phyloP scores from a whole-genome alignment of 2,888 invertebrate genomes.

The Caenorhabditis auriculariae region DNA sequence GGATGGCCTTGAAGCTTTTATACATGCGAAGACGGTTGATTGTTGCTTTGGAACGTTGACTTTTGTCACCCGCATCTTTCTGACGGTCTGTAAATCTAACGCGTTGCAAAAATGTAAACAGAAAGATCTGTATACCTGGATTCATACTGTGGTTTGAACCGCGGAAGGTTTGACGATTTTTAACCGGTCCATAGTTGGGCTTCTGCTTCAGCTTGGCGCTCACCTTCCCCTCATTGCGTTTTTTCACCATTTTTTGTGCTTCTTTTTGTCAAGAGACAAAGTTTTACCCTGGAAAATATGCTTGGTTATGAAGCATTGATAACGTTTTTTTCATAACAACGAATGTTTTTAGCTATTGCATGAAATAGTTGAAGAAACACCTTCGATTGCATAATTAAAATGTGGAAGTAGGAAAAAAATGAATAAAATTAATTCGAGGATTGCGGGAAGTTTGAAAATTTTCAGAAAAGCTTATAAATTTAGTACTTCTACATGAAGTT shows the following conservation, averaged over 20 bases:
- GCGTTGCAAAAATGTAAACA: neutral
- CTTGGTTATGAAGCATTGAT: no score
- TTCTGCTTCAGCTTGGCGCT: constrained; percentile 44
- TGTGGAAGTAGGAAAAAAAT: no score
- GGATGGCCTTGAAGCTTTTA: constrained; percentile 90
- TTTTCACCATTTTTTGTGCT: constrained; percentile 33
- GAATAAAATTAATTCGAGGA: no score
- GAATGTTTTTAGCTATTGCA: no score
- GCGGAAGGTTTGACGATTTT: constrained; percentile 40
- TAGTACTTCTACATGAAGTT: no score
- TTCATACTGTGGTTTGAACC: constrained; percentile 90
- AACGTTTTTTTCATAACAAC: no score
- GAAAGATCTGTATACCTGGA: constrained; percentile 71
- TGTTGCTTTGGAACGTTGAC: constrained; percentile 77
- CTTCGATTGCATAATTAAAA: no score
- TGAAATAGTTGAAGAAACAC: no score
- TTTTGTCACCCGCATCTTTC: constrained; percentile 29
- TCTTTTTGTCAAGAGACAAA: neutral
- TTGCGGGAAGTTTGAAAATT: no score
- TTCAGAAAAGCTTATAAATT: no score
- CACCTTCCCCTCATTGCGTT: constrained; percentile 39
- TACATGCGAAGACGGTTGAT: constrained; percentile 98
- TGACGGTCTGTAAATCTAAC: constrained; percentile 67
- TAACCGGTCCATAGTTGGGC: constrained; percentile 40
- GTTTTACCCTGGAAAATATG: constrained; percentile 16